Evolutionary conservation across 2,797 vertebrate genomes (phyloP), one percentile per base, ranked within the genome.

Genomic region (Gymnodraco acuticeps): DNA sequence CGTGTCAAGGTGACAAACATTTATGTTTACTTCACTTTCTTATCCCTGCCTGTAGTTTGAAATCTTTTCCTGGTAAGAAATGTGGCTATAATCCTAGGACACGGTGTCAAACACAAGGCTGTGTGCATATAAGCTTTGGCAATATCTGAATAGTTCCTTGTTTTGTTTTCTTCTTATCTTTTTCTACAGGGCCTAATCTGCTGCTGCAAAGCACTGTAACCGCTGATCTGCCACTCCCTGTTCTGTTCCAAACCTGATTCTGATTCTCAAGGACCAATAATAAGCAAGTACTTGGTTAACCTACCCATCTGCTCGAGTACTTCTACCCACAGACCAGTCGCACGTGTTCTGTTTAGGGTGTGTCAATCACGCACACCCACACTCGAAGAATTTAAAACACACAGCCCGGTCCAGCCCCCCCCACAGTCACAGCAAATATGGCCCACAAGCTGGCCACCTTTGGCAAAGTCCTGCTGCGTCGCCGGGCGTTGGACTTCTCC

Each of bases 401-500:
- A 42, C 15, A 71, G 78, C 60, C 71, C 64, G 70, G 16, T 84
- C 42, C 62, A 64, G 68, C 70, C 2, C 84, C 77, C 86, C 91
- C 86, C 85, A 42, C 84, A 66, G 2, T 82, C 82, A 45, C 84
- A 85, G 78, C 72, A 81, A 91, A 86, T 19, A 95, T 95, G 94
- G 75, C 83, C 54, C 83, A 61, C 66, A 85, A 87, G 83, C 79
- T 95, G 63, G 78, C 88, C 38, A 84, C 61, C 6, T 81, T 98
- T 38, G 96, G 96, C 70, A 96, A 92, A 75, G 94, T 78, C 70
- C 91, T 99, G 80, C 92, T 99, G 74, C 97, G 98, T 12, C 96
- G 96, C 58, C 95, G 98, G 0, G 0, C 64, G 1, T 83, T 99
- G 62, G 94, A 97, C 86, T 84, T 81, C 64, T 94, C 90, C 4